Percentiles rank a stretch among this genome's conserved stretches.
Conservation (phyloP, 2,888 invertebrate genomes). For the Tipula confusa region DNA sequence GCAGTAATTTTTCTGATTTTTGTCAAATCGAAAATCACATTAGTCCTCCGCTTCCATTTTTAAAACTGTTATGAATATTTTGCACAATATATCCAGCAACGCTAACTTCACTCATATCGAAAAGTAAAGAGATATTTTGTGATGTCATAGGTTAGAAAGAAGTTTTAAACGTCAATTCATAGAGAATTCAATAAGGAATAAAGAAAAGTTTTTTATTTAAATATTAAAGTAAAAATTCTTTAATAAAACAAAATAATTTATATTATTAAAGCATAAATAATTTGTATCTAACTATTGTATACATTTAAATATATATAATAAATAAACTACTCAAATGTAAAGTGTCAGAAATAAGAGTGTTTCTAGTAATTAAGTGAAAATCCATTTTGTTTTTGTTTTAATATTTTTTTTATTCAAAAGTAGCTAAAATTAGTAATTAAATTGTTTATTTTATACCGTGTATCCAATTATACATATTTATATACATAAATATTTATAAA, state of each 20-base stretch:
- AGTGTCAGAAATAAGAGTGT: not conserved
- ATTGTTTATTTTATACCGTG: slow-evolving; percentile 4
- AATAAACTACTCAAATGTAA: not conserved
- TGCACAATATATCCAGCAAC: not conserved
- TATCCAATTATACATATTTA: not conserved
- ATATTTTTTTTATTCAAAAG: not conserved
- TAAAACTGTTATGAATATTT: not conserved
- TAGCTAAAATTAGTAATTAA: not conserved
- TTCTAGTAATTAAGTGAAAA: not conserved
- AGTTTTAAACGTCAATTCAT: not conserved
- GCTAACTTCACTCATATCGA: not conserved
- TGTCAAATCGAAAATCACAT: no score
- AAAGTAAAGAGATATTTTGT: not conserved
- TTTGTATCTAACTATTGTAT: not conserved
- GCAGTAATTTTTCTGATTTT: no score
- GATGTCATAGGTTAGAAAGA: slow-evolving; percentile 9
- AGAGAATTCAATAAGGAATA: not conserved
- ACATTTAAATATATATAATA: not conserved
- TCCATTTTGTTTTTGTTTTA: not conserved
- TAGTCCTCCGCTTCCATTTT: no score
- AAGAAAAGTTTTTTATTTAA: not conserved
- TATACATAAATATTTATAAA: not conserved
- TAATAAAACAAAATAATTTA: not conserved
- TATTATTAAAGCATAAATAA: not conserved
- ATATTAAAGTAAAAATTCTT: not conserved